These are phyloP conservation scores for Cyrtorhinus lividipennis DNA, from an alignment of 1,140 invertebrate genomes.

Conservation along the genomic window DNA sequence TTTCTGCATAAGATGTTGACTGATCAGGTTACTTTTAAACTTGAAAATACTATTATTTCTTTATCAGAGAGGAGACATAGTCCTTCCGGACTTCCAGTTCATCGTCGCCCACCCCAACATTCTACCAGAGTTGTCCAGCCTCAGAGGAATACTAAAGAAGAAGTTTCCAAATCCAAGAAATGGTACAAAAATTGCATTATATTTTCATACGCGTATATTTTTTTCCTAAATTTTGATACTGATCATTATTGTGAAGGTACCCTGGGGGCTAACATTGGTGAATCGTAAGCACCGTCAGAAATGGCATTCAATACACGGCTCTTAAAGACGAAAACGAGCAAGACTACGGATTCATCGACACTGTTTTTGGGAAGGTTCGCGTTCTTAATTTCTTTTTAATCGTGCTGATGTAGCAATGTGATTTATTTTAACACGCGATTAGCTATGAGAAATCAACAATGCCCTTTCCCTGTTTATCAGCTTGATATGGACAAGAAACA, in stretches of 20 bases:
- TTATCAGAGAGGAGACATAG: slow-evolving; percentile 45
- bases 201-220: neutral
- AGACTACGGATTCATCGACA: slow-evolving; percentile 49
- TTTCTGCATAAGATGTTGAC: neutral
- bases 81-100: slow-evolving; percentile 52
- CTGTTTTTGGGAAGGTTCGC: slow-evolving; percentile 50
- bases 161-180: slow-evolving; percentile 51
- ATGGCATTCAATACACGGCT: slow-evolving; percentile 50
- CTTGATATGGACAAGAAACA: neutral
- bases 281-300: slow-evolving; percentile 44
- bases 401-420: too few species aligned
- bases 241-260: slow-evolving; percentile 37
- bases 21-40: too few species aligned
- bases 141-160: slow-evolving; percentile 58
- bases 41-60: too few species aligned
- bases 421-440: too few species aligned
- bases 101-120: slow-evolving; percentile 62
- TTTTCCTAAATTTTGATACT: neutral
- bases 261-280: slow-evolving; percentile 43
- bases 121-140: slow-evolving; percentile 50
- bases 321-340: slow-evolving; percentile 45
- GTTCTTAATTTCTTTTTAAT: slow-evolving; percentile 10
- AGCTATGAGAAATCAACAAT: neutral
- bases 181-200: slow-evolving; percentile 33
- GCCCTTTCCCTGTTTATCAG: neutral